Evolutionary conservation across 2,797 vertebrate species (phyloP), one percentile per base, ranked within the genome.

Genomic region (Anomalospiza imberbis): DNA sequence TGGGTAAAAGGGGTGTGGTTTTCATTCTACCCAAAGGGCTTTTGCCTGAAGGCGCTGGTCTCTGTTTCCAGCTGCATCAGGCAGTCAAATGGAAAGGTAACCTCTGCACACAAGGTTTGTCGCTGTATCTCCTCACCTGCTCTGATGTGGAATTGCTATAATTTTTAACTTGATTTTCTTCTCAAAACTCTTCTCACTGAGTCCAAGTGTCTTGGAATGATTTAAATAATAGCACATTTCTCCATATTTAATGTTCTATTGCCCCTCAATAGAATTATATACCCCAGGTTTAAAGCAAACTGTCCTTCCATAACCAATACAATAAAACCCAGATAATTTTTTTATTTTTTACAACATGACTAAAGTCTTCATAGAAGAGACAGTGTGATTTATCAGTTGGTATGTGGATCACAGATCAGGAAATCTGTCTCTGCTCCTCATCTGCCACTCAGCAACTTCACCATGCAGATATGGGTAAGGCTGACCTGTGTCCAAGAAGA

Each of bases 371-470:
- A 3, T 7, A 34, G n/a, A 76, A 77, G 22, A 67, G 13, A 11
- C 17, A 57, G 20, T 45, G 31, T 32, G 24, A 25, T 70, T 77
- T 68, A 48, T 62, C 20, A 40, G 54, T 17, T 77, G 67, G 11
- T 40, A 6, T 28, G n/a, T 11, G 34, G 67, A 42, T 28, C 34
- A 22, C 19, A 32, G 28, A 40, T 60, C 26, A 26, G 57, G n/a
- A 86, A 85, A 29, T 17, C 0, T 0, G 7, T 32, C 28, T 85
- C 32, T 74, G 29, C 51, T 88, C n/a, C 25, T 76, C 0, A 0
- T 48, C 26, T 67, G 18, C 47, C 11, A 22, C 45, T 40, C 24
- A 55, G 38, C 2, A 4, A 20, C 77, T 82, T 74, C 63, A 47
- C 79, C 40, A 15, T 2, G 3, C 50, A 44, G 7, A 1, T 11